Evolutionary conservation across 2,797 vertebrate species (phyloP), one percentile per base, ranked within the genome.

Genomic region (Sebastes baramenuke): DNA sequence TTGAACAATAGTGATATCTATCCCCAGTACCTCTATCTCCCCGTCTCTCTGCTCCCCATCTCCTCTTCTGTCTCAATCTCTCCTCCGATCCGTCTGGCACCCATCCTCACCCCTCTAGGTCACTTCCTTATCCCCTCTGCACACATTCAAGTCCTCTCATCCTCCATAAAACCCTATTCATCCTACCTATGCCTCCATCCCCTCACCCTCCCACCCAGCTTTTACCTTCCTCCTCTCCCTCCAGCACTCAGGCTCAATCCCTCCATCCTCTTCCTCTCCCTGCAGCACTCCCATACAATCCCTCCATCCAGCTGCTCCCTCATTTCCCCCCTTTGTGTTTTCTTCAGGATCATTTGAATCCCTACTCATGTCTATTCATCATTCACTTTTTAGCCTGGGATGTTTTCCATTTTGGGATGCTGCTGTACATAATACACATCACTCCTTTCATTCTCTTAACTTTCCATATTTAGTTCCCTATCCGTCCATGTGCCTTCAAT

Each of bases 51-150:
- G 55, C 67, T 64, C 68, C 70, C 79, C 75, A 76, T 88, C 67
- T 88, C 49, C 52, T 83, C 61, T 86, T 82, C 78, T 77, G 49
- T 88, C 79, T 90, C 84, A 69, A 77, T 92, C 83, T 82, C 81
- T 88, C 74, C 82, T 86, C 60, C 27, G 29, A 90, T 92, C 83
- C 81, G 8, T 71, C 83, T 94, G 90, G 92, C 92, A 91, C n/a
- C 77, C 62, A 5, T 66, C 67, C 46, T 67, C 67, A 65, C 74
- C 83, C 87, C 89, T 88, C 82, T 74, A 72, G 93, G 86, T 92
- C 87, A 85, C 83, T 82, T 56, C 86, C 92, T 91, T 93, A 93
- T 93, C 92, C 92, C 76, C 68, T 60, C 75, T 84, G 74, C 73
- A 84, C 82, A 90, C 87, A 86, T 88, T 87, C 87, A 76, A 70